These are phyloP conservation scores for Oxytorus armatus DNA, from an alignment of 2,888 invertebrate genomes.

Conservation along the genomic window DNA sequence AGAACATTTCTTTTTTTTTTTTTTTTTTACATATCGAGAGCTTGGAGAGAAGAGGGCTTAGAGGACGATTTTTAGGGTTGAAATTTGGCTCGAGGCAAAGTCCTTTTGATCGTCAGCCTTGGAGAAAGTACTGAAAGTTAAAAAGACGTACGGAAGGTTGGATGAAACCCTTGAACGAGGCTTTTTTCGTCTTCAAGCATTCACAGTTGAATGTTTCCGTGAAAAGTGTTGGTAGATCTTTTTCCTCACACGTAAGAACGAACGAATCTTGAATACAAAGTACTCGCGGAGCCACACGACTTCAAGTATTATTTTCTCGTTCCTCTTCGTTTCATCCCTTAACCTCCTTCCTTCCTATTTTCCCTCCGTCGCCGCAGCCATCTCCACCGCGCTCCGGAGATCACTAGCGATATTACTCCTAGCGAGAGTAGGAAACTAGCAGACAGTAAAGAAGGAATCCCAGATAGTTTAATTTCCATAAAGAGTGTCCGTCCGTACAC, in stretches of 20 bases:
- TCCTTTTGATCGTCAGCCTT: background rate
- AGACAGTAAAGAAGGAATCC: too few relatives aligned
- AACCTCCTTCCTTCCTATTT: slow-evolving; percentile 21
- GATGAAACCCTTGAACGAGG: background rate
- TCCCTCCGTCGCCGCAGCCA: too few relatives aligned
- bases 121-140: background rate
- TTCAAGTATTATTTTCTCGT: slow-evolving; percentile 14
- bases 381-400: too few relatives aligned
- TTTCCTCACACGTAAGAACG: slow-evolving; percentile 53
- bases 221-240: slow-evolving; percentile 50
- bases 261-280: slow-evolving; percentile 63
- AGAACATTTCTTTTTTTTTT: slow-evolving; percentile 38
- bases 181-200: background rate
- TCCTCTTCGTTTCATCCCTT: slow-evolving; percentile 22
- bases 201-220: slow-evolving; percentile 20
- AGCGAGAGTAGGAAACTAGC: slow-evolving; percentile 1
- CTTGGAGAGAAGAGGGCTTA: background rate
- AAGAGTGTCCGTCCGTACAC: slow-evolving; percentile 24
- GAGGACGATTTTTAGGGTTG: too few relatives aligned
- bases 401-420: slow-evolving; percentile 22
- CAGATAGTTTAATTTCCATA: slow-evolving; percentile 54
- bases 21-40: background rate
- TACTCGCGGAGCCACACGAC: too few relatives aligned
- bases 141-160: background rate
- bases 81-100: too few relatives aligned